Evolutionary conservation across 2,888 invertebrate genomes (phyloP), one percentile per base, ranked within the genome.

Genomic region (Cecidostiba fungosa): DNA sequence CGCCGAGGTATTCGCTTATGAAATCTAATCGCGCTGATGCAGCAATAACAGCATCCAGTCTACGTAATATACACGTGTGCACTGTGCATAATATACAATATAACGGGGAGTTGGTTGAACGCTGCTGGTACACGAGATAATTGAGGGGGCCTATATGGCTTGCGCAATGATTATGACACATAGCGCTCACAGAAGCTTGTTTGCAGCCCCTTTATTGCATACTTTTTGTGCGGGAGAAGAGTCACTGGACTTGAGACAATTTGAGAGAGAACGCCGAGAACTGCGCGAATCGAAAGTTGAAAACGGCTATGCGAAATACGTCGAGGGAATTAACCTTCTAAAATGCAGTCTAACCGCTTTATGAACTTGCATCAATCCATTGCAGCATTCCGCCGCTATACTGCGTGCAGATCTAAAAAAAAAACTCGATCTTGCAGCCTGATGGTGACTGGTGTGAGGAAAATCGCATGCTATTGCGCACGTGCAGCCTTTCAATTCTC

Each of bases 281-380:
- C 39, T 39, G 39, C 39, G 29, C 66, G 50, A 82, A 85, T 82
- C 73, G 77, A 85, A 85, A 85, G 82, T 82, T 73, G 29, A 26
- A 66, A 77, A 73, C 66, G 19, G 26, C 66, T 66, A 62, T 66
- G 73, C 43, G 36, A 77, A 82, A 79, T 85, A 76, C 80, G 83
- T 80, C 86, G 80, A 83, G 86, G 86, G 76, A 80, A 77, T 80
- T 86, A 83, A 86, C 80, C 86, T 80, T 86, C 83, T 86, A 77
- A 83, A 86, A 86, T 85, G 82, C 82, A 82, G 82, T 79, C 80
- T 23, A 74, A 62, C 81, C 47, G 82, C 74, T 82, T 73, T 69
- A 29, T 78, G 81, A 77, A 77, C 77, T 85, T 77, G 72, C 80
- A 23, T 36, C 76, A 78, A 85, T 82, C 85, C 78, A 85, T 85